Evolutionary conservation across 2,113 vertebrate genomes (phyloP), one percentile per base, ranked within the genome.

Genomic region (Nothocercus nigrocapillus): DNA sequence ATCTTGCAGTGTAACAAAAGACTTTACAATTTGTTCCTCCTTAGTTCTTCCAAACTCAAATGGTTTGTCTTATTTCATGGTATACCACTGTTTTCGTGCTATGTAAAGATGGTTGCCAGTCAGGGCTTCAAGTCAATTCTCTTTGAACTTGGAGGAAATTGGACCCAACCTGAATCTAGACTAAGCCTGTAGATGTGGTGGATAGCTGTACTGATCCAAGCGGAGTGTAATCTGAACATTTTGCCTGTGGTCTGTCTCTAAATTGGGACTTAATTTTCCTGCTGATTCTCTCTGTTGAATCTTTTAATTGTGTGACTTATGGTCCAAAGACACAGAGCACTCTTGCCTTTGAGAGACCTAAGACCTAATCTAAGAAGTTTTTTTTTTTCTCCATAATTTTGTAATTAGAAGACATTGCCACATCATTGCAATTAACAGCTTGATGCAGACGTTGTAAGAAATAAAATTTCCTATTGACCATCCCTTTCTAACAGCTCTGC

Each of bases 401-500:
- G 13, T 49, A 11, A 51, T 47, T 83, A 38, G 49, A 93, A 74
- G 51, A 40, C 4, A 5, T 67, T 93, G 40, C 16, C 64, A 42
- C 22, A 11, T 4, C 8, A 2, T 30, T 87, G 70, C 28, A 81
- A 49, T 85, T 89, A 90, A 62, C 20, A 74, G 58, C 76, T 81
- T 88, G 72, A 64, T 70, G 56, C 51, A 91, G 34, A 80, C 28
- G 36, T 12, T 91, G 49, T 82, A 79, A 94, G 56, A 81, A 53
- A 94, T 82, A 88, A 91, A 5, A 88, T 81, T 81, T 88, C 47
- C 45, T 85, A 30, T 68, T 94, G 78, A 90, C 66, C 74, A 21
- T 91, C 58, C 85, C 28, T 70, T 93, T 80, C 58, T 92, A 93
- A 77, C 93, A 92, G 90, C 77, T 91, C 82, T 82, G 58, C 79